Evolutionary conservation across 2,797 vertebrate species (phyloP), one percentile per base, ranked within the genome.

Genomic region (Neomorphus geoffroyi): DNA sequence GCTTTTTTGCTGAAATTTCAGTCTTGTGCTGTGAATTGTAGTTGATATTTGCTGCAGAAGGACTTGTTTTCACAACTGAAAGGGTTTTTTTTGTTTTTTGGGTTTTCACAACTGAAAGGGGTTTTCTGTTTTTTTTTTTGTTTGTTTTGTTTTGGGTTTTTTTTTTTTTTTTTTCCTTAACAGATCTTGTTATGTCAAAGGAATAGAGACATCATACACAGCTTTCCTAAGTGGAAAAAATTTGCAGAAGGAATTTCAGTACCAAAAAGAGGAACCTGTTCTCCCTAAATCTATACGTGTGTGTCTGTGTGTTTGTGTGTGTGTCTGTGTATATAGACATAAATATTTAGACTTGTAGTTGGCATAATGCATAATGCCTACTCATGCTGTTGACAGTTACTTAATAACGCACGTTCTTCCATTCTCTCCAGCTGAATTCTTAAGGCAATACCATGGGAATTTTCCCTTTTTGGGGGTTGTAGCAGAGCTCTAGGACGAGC

Each of bases 391-490:
- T 90, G 90, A 74, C 92, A 89, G n/a, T 89, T 71, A 37, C 70
- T 77, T 82, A 80, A 58, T 70, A 93, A 85, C 51, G 57, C 80
- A 39, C 8, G 0, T 64, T 93, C 61, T 93, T 46, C 78, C 33
- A 43, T 82, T 77, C 78, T 83, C 80, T 70, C 30, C 69, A 91
- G 90, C 80, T 74, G 92, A 54, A 87, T 93, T 94, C 83, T 88
- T 77, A 48, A 78, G 60, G 48, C 64, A 90, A 74, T 92, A 27
- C 56, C 88, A 71, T 50, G 78, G 86, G 93, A 93, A 62, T 92
- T 92, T 85, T 86, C 74, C 74, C 57, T 90, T 86, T 81, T 77
- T 69, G 46, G 78, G 73, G 41, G 30, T 21, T 79, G 87, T 73
- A 79, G n/a, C 21, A 22, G 75, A 90, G 75, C 58, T 92, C 39